Conservation (phyloP, 2,113 vertebrate genomes). For the Atherinomorus stipes region DNA sequence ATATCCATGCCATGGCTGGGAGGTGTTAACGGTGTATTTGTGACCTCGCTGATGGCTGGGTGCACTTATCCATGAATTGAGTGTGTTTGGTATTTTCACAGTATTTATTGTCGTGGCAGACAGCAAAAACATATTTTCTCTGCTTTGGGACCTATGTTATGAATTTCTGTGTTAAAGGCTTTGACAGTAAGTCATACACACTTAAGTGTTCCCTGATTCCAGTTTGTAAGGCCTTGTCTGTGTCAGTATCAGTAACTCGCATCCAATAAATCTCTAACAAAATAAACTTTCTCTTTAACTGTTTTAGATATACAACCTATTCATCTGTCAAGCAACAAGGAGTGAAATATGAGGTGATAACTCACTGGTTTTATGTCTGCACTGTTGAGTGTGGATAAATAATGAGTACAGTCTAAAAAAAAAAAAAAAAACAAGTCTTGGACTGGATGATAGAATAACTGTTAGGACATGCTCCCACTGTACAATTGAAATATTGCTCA, state of each 20-base stretch:
- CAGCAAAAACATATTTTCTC: too few species aligned
- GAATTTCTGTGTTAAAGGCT: too few species aligned
- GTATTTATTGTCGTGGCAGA: too few species aligned
- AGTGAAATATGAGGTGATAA: background rate
- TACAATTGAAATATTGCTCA: slow-evolving; percentile 15
- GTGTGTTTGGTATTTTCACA: too few species aligned
- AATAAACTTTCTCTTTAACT: background rate
- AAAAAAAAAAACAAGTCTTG: background rate
- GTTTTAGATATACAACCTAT: slow-evolving; percentile 9
- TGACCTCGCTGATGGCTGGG: too few species aligned
- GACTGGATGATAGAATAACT: slow-evolving; percentile 9
- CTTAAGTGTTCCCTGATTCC: too few species aligned
- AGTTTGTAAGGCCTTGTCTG: background rate
- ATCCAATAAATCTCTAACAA: slow-evolving; percentile 17
- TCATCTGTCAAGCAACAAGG: slow-evolving; percentile 3
- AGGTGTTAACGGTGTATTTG: too few species aligned
- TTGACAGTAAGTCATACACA: too few species aligned
- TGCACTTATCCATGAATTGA: too few species aligned
- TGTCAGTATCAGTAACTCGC: background rate
- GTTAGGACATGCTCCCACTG: slow-evolving; percentile 8
- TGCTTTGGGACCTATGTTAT: too few species aligned
- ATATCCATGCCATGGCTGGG: too few species aligned
- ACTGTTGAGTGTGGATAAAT: slow-evolving; percentile 18
- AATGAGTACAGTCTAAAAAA: background rate
- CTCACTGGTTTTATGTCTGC: slow-evolving; percentile 10